Evolutionary conservation across 2,113 vertebrate species (phyloP), one percentile per base, ranked within the genome.

Genomic region (Pampusana beccarii): DNA sequence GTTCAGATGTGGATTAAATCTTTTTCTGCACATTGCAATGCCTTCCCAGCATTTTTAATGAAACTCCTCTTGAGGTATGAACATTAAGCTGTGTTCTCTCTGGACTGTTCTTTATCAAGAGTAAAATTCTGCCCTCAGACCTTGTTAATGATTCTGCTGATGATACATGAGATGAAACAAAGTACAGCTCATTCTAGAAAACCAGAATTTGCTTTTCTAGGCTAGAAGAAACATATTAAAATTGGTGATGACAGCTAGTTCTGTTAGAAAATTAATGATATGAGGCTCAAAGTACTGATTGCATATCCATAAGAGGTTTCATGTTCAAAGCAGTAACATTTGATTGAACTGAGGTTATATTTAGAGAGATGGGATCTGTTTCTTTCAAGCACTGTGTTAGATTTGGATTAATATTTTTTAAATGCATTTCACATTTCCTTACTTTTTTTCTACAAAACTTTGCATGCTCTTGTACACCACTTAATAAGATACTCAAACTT

Each of bases 181-280:
- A 96, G 80, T 80, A 92, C 28, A 93, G 33, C n/a, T 86, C 77
- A 90, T 92, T 84, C 77, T 66, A 74, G 38, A 86, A 88, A 95
- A 72, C 17, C 16, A 65, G 57, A 62, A 87, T 92, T 94, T 95
- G 54, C 62, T 84, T 92, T 91, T 91, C 73, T 26, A 91, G 77
- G 65, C 65, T 87, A 81, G 80, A 77, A 86, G 57, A 86, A 94
- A 88, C 65, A 87, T 38, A 92, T 61, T 71, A 86, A 95, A 94
- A 96, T 74, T 70, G 46, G 36, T 0, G 1, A 88, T 87, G 95
- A 93, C 86, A 62, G 73, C 80, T 92, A 89, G 48, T 94, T 95
- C 80, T 87, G 80, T 64, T 86, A 81, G 86, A 86, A 96, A 93
- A 96, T 91, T 96, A 92, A 94, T 84, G 62, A 88, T 56, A 90